Evolutionary conservation across 2,113 vertebrate genomes (phyloP), one percentile per base, ranked within the genome.

Genomic region (Bathybates hornii): DNA sequence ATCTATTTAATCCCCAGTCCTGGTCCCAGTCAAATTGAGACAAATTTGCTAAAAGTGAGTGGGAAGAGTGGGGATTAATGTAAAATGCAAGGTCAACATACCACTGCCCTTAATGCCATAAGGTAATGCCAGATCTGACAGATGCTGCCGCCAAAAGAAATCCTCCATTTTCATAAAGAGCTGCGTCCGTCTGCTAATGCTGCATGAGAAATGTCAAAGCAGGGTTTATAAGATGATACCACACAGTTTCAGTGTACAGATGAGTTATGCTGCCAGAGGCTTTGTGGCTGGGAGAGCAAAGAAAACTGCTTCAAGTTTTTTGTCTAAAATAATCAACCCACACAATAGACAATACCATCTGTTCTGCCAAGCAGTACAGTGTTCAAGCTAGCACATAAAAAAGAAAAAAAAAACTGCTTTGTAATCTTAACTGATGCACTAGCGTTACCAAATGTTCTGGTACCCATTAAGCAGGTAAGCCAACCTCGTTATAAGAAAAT

Each of bases 81-180:
- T 13, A 34, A 12, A 82, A 13, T 29, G 41, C 13, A 52, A 29
- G 59, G 17, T 59, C 59, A 66, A 94, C 98, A 91, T 95, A 99
- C 98, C 98, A 3, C 97, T 98, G 81, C 97, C 98, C 56, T 98
- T 99, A 24, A 97, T 96, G 80, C 98, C 98, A 0, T 98, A 99
- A 32, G 98, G 98, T 92, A 99, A 95, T 76, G 97, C 93, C 0
- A 97, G 95, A 19, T 89, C 43, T 0, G 97, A 97, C 0, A 94
- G 94, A 1, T 94, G 96, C 92, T 97, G 95, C 82, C 93, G 96
- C 98, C 98, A 99, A 85, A 98, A 99, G 93, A 97, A 98, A 83
- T 99, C 97, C 80, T 97, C 96, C 87, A 99, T 92, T 95, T 97
- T 97, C 89, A 99, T 93, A 93, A 99, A 99, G 80, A 99, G 95